Base-by-base conservation (phyloP, 2,888 invertebrate genomes). In the Drosophila cognata region DNA sequence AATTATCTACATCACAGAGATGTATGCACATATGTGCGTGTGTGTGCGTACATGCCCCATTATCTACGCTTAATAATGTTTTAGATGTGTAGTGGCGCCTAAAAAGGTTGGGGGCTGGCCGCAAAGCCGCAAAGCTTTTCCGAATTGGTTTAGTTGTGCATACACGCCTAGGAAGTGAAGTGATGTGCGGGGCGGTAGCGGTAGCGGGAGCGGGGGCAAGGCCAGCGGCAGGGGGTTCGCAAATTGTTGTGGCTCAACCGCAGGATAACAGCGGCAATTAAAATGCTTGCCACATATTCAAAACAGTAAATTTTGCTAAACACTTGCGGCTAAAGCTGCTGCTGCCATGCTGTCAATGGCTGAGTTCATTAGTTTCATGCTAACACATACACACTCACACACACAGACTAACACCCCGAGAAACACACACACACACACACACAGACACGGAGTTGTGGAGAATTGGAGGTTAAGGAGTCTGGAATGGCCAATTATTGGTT, bases 171-270 rank as follows among this genome's bases (percentile, higher is more conserved):
- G 71, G 48, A 25, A 29, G 7, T 33, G 28, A 7, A 55, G 29
- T 33, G 28, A 7, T 55, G 29, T 38, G 6, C 7, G 13, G n/a
- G 18, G 28, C 16, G 7, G 7, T 33, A 4, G 10, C 33, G 10
- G 38, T 18, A 21, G 60, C 21, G 21, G 38, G 4, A 5, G 13
- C 18, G 4, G 8, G 58, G 29, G 36, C 16, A 2, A 31, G 33
- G 13, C 4, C n/a, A n/a, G 31, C 33, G 25, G 18, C 10, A 21
- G 13, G 25, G 28, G 13, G 38, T 29, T 33, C 33, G 31, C 53
- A 78, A 77, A 88, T 86, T 87, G 85, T 84, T 89, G 88, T 58
- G 89, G 89, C 76, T 71, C 71, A 79, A 81, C 89, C 89, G 65
- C 89, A 89, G 74, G 74, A 89, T 83, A 82, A 83, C 82, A 77